Percentiles rank a stretch among this genome's conserved stretches.
Conservation (phyloP, 2,888 invertebrate species). For the Andrena bucephala region DNA sequence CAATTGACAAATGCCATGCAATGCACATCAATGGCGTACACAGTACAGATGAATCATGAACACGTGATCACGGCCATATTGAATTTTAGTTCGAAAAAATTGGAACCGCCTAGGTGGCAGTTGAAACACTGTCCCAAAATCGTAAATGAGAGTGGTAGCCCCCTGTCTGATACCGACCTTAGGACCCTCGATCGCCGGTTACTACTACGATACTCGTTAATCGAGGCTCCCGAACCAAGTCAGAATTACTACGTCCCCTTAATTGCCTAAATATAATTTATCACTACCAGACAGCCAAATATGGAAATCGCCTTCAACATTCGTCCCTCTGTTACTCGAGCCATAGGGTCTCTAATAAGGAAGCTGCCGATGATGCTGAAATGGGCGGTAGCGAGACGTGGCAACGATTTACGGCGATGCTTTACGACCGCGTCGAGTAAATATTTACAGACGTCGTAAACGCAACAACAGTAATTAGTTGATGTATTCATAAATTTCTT, state of each 20-base stretch:
- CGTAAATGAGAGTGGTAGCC: too few species aligned
- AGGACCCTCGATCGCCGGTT: constrained; percentile 1
- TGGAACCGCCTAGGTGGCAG: too few species aligned
- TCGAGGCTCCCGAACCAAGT: constrained; percentile 19
- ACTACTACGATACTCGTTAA: constrained; percentile 45
- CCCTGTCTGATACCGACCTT: too few species aligned
- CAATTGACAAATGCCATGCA: too few species aligned
- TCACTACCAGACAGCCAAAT: constrained; percentile 16
- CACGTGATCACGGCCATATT: too few species aligned
- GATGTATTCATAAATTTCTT: constrained; percentile 49
- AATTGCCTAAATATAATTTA: constrained; percentile 32
- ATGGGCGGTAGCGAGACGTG: constrained; percentile 18
- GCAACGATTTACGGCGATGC: constrained; percentile 39
- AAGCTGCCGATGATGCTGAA: constrained; percentile 35
- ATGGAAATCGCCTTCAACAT: constrained; percentile 14
- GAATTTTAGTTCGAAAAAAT: too few species aligned
- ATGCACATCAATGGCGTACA: too few species aligned
- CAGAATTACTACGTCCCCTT: constrained; percentile 20
- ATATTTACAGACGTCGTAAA: constrained; percentile 59
- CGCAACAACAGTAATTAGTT: constrained; percentile 44
- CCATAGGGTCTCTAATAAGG: constrained; percentile 31
- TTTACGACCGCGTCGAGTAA: constrained; percentile 47
- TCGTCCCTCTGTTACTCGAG: constrained; percentile 17
- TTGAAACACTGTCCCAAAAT: too few species aligned
- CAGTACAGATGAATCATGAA: too few species aligned